Evolutionary conservation across 2,888 invertebrate species (phyloP), one percentile per base, ranked within the genome.

Genomic region (Philonicus albiceps): DNA sequence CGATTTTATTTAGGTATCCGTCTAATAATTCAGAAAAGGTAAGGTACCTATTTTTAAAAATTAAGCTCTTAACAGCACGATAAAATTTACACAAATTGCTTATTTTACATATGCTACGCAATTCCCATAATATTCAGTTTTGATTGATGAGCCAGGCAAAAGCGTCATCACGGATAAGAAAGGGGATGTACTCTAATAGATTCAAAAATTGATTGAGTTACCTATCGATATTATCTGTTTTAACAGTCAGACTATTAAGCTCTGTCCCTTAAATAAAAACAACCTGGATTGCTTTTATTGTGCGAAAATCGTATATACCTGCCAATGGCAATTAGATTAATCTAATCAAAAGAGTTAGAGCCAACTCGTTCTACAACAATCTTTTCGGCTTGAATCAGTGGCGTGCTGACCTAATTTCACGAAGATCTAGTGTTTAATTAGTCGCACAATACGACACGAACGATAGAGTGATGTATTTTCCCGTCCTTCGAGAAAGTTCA

Each of bases 351-450:
- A 27, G 7, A 22, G 27, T 64, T 64, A 27, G 27, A 64, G 19
- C 19, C 3, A 3, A 11, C 27, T 53, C 53, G 19, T 19, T 22
- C 64, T 27, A 64, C 27, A 64, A 64, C 64, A 27, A 64, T 64
- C 11, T 27, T 64, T 64, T 64, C 27, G 64, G 27, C n/a, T n/a
- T 53, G 30, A 37, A 22, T 49, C 49, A 49, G 49, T 49, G 49
- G 78, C 30, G 78, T 78, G 27, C 27, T 78, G 49, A 78, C 78
- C 78, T 27, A 40, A 40, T 78, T 78, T 49, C 40, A 34, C 8
- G 37, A 37, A 76, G 22, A 76, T 76, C 37, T 76, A 76, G 34
- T 76, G 40, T 40, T 76, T 76, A 76, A 76, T 76, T 76, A 40
- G 34, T 40, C 40, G 19, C 19, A 76, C n/a, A 37, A 64, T 34